phyloP scores from a whole-genome alignment of 2,113 vertebrate species.

The Galeopterus variegatus region DNA sequence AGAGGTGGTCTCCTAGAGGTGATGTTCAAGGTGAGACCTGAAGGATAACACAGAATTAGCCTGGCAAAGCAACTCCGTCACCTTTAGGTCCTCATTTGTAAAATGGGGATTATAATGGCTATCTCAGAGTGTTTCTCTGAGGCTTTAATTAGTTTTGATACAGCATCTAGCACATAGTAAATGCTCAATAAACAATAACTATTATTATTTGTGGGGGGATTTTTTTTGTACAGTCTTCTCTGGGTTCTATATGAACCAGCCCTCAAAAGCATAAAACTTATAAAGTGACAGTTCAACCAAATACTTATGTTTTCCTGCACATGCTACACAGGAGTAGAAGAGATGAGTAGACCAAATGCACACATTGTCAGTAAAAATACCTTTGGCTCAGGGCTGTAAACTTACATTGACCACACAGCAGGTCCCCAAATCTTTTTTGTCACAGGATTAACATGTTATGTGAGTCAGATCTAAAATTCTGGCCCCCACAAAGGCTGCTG shows the following conservation, averaged over 20 bases:
- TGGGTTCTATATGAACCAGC: neutral
- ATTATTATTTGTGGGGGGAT: neutral
- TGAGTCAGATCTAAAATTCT: conserved; percentile 86
- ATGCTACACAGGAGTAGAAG: too few species aligned
- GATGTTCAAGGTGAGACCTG: neutral
- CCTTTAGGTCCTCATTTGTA: neutral
- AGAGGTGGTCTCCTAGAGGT: neutral
- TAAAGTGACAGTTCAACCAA: neutral
- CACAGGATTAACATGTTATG: conserved; percentile 81
- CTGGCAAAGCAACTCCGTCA: neutral
- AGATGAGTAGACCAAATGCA: neutral
- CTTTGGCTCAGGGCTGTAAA: neutral
- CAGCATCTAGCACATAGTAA: conserved; percentile 32
- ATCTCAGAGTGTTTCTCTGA: neutral
- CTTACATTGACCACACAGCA: neutral
- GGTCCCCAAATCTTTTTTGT: conserved; percentile 72
- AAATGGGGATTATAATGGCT: neutral
- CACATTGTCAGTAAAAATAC: neutral
- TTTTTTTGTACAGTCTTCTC: neutral
- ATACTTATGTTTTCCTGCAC: neutral
- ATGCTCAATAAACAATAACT: conserved; percentile 52
- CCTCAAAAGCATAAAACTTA: neutral
- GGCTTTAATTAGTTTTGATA: conserved; percentile 16
- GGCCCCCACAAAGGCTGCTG: conserved; percentile 89
- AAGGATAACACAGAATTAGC: neutral